phyloP scores from a whole-genome alignment of 30 jellyfish, hydroid and myxozoan genomes.

The Turritopsis rubra region DNA sequence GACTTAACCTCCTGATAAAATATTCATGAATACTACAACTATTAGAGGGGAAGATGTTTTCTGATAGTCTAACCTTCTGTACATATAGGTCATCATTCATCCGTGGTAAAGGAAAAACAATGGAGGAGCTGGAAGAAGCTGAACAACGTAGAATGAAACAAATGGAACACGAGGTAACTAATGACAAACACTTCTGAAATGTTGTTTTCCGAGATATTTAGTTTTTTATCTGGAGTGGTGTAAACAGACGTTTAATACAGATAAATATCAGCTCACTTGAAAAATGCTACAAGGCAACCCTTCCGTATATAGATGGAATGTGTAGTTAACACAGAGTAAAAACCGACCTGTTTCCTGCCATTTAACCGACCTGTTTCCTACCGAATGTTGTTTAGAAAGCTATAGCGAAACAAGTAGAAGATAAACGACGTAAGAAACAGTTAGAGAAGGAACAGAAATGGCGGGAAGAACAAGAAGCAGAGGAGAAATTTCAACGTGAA shows the following conservation, averaged over 20 bases:
- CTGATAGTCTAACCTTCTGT: no score
- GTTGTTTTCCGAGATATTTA: neutral
- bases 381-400: neutral
- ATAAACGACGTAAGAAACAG: conserved; percentile 6
- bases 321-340: neutral
- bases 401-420: conserved; percentile 16
- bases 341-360: neutral
- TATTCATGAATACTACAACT: no score
- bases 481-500: conserved; percentile 18
- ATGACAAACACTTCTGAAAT: no score
- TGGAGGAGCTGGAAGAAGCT: neutral
- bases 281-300: no score
- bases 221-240: neutral
- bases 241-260: no score
- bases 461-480: conserved; percentile 19
- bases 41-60: no score
- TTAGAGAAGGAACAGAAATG: neutral
- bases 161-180: conserved; percentile 6
- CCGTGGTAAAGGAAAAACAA: neutral
- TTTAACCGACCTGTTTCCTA: neutral
- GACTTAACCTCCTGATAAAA: no score
- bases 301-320: neutral
- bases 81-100: neutral
- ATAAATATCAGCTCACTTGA: no score
- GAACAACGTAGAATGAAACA: conserved; percentile 4